A percentile compares a stretch with the other conserved stretches of the same genome.
Evolutionary conservation across 2,888 invertebrate genomes (phyloP).

Genomic region (Disparrhopalites patrizii): DNA sequence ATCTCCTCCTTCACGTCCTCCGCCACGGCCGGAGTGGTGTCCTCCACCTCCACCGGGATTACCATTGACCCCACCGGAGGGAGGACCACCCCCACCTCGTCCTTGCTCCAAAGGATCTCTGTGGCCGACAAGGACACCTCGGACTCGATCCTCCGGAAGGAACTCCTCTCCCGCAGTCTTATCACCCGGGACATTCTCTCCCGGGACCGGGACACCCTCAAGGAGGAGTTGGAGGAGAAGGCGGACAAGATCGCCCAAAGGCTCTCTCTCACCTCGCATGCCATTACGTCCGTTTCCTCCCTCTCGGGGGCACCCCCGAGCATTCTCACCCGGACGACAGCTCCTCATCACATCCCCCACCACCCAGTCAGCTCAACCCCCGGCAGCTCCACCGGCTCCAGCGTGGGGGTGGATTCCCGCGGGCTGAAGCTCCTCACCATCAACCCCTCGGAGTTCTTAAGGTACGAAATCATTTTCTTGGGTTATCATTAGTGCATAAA

Average conservation of each 20-base stretch:
- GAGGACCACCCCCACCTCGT: slow-evolving; percentile 43
- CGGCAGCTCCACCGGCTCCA: slow-evolving; percentile 56
- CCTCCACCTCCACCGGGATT: slow-evolving; percentile 19
- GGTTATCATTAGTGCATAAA: no score
- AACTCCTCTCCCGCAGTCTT: slow-evolving; percentile 45
- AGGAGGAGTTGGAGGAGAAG: slow-evolving; percentile 44
- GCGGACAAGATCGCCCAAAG: slow-evolving; percentile 42
- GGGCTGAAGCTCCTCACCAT: slow-evolving; percentile 57
- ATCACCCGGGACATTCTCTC: slow-evolving; percentile 42
- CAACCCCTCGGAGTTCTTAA: slow-evolving; percentile 61
- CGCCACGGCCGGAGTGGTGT: slow-evolving; percentile 12
- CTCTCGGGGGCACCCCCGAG: background rate
- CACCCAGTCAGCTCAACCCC: slow-evolving; percentile 55
- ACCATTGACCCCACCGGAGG: slow-evolving; percentile 31
- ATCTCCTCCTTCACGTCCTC: slow-evolving; percentile 37
- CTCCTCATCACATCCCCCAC: slow-evolving; percentile 2
- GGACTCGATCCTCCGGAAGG: slow-evolving; percentile 40
- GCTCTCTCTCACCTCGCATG: background rate
- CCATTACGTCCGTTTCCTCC: background rate
- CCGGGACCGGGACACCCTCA: slow-evolving; percentile 30
- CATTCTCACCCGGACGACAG: background rate
- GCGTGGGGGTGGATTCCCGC: slow-evolving; percentile 56
- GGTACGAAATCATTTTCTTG: no score
- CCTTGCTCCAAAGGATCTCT: slow-evolving; percentile 42
- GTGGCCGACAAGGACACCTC: slow-evolving; percentile 38